Evolutionary conservation across 2,113 vertebrate species (phyloP).

Genomic region (Phasianus colchicus): DNA sequence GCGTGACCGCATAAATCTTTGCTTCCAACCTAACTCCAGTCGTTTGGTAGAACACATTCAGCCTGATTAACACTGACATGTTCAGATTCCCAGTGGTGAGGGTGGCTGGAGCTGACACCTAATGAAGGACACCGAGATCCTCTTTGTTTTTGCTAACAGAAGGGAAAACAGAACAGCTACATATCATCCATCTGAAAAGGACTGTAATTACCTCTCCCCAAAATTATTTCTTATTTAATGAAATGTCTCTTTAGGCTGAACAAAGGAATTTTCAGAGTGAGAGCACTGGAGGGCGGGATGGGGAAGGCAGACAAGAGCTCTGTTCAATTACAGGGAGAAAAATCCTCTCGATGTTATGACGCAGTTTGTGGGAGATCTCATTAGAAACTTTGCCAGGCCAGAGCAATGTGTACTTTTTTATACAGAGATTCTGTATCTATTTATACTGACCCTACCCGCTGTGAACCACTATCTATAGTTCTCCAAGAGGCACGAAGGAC

Average conservation of each 20-base stretch:
- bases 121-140: not conserved
- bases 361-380: slow-evolving; percentile 62
- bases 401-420: not conserved
- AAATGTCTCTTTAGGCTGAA: slow-evolving; percentile 54
- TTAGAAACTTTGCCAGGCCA: slow-evolving; percentile 30
- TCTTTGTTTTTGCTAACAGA: slow-evolving; percentile 6
- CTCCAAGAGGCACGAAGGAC: not conserved
- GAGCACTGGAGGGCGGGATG: slow-evolving; percentile 26
- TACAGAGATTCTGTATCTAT: slow-evolving; percentile 6
- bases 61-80: not conserved
- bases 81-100: not conserved
- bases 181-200: slow-evolving; percentile 2
- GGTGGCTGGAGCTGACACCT: slow-evolving; percentile 33
- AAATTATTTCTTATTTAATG: slow-evolving; percentile 67
- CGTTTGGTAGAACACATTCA: not conserved
- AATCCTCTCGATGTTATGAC: slow-evolving; percentile 56
- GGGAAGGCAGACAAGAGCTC: slow-evolving; percentile 23
- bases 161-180: slow-evolving; percentile 27
- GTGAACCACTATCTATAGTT: not conserved
- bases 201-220: slow-evolving; percentile 61
- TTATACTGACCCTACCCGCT: slow-evolving; percentile 15
- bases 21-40: not conserved
- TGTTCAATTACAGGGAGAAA: slow-evolving; percentile 61
- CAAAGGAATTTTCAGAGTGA: slow-evolving; percentile 59
- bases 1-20: not conserved